A percentile compares a stretch with the other conserved stretches of the same genome.
Evolutionary conservation across 2,888 invertebrate genomes (phyloP).

Genomic region (Tridacna gigas): DNA sequence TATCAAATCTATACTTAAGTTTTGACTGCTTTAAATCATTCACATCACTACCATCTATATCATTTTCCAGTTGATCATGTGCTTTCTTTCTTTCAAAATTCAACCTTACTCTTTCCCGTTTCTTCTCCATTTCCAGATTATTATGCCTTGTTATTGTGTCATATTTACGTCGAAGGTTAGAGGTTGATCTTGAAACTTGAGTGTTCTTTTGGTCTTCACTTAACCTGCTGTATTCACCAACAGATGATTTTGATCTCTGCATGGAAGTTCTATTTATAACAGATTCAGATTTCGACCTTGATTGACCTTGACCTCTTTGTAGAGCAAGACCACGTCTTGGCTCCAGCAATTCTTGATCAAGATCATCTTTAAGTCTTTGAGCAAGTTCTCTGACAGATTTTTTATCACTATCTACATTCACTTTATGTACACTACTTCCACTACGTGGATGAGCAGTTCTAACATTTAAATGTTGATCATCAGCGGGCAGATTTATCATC

Average conservation of each 20-base stretch:
- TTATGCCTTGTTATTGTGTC: slow-evolving; percentile 59
- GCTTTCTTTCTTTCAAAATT: slow-evolving; percentile 39
- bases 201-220: slow-evolving; percentile 14
- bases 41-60: slow-evolving; percentile 16
- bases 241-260: slow-evolving; percentile 23
- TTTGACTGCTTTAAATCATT: slow-evolving; percentile 26
- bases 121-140: slow-evolving; percentile 39
- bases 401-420: slow-evolving; percentile 21
- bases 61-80: background rate
- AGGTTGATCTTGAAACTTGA: slow-evolving; percentile 38
- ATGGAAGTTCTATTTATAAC: slow-evolving; percentile 23
- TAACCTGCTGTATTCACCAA: slow-evolving; percentile 16
- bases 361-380: slow-evolving; percentile 15
- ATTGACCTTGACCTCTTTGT: slow-evolving; percentile 25
- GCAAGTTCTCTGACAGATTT: slow-evolving; percentile 19
- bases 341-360: slow-evolving; percentile 30
- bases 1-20: slow-evolving; percentile 50
- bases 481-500: background rate
- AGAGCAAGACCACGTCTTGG: slow-evolving; percentile 24
- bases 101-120: slow-evolving; percentile 44
- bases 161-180: slow-evolving; percentile 52
- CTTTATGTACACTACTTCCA: slow-evolving; percentile 21
- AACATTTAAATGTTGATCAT: background rate
- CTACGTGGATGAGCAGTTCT: slow-evolving; percentile 33
- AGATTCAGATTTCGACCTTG: slow-evolving; percentile 55